Percentiles rank a stretch among this genome's conserved stretches.
Evolutionary conservation across 1,140 invertebrate species (phyloP).

Genomic region (Medauroidea extradentata): DNA sequence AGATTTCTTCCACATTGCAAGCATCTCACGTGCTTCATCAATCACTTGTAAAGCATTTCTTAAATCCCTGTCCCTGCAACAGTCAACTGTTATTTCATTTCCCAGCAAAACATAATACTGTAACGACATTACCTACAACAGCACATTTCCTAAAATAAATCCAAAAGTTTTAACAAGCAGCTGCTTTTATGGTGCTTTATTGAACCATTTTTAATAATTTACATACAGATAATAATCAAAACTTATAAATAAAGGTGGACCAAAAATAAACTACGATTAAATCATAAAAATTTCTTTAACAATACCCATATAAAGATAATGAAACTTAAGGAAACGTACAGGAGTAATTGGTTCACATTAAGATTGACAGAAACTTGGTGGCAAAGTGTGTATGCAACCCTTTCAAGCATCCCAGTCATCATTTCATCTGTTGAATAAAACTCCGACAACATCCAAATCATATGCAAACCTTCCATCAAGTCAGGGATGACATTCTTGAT

Average conservation of each 20-base stretch:
- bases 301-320: no score
- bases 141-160: no score
- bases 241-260: no score
- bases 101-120: not conserved
- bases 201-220: no score
- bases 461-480: constrained; percentile 73
- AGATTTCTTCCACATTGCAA: constrained; percentile 69
- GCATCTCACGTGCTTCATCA: constrained; percentile 56
- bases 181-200: no score
- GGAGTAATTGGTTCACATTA: constrained; percentile 66
- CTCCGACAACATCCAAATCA: constrained; percentile 78
- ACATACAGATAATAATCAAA: no score
- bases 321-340: constrained; percentile 41
- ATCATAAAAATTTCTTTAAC: no score
- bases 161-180: no score
- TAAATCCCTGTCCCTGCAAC: constrained; percentile 36
- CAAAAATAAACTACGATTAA: no score
- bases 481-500: constrained; percentile 68
- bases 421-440: constrained; percentile 68
- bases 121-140: no score
- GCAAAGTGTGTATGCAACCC: constrained; percentile 74
- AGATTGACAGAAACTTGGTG: constrained; percentile 68
- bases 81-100: not conserved
- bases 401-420: constrained; percentile 70
- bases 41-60: constrained; percentile 37